Conservation (phyloP, 1,140 invertebrate genomes). For the Bombus terrestris region DNA sequence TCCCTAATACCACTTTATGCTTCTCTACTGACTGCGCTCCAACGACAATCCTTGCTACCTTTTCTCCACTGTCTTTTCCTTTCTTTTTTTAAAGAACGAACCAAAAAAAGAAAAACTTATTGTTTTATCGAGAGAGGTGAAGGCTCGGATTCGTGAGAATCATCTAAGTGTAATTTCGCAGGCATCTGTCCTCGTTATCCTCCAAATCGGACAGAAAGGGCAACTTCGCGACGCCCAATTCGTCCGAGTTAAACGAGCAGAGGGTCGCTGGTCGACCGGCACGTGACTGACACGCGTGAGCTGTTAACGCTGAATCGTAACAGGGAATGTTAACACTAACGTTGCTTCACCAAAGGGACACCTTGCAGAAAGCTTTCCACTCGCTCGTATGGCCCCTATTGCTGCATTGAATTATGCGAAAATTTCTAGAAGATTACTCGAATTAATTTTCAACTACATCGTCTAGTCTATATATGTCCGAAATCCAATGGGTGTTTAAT, state of each 20-base stretch:
- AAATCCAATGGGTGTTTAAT: background rate
- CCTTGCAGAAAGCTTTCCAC: constrained; percentile 50
- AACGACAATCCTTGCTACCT: background rate
- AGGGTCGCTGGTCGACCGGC: constrained; percentile 52
- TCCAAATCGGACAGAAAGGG: constrained; percentile 58
- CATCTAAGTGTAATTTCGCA: constrained; percentile 1
- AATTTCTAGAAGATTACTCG: constrained; percentile 25
- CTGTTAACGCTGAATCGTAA: constrained; percentile 64
- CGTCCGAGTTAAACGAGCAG: constrained; percentile 64
- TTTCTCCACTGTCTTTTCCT: too few relatives aligned
- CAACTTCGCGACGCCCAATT: constrained; percentile 59
- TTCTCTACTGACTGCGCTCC: background rate
- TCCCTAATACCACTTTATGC: constrained; percentile 59
- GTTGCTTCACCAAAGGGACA: constrained; percentile 41
- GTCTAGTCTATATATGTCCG: background rate
- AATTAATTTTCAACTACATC: constrained; percentile 4
- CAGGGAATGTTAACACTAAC: constrained; percentile 28
- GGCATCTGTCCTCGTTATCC: constrained; percentile 61
- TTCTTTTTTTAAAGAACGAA: background rate
- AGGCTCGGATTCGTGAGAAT: constrained; percentile 28
- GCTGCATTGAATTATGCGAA: constrained; percentile 32
- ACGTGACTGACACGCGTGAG: constrained; percentile 72
- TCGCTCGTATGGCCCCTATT: background rate
- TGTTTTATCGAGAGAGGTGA: background rate
- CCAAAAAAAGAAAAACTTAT: background rate